A percentile compares a stretch with the other conserved stretches of the same genome.
Evolutionary conservation across 2,113 vertebrate species (phyloP).

Genomic region (Mastomys natalensis): DNA sequence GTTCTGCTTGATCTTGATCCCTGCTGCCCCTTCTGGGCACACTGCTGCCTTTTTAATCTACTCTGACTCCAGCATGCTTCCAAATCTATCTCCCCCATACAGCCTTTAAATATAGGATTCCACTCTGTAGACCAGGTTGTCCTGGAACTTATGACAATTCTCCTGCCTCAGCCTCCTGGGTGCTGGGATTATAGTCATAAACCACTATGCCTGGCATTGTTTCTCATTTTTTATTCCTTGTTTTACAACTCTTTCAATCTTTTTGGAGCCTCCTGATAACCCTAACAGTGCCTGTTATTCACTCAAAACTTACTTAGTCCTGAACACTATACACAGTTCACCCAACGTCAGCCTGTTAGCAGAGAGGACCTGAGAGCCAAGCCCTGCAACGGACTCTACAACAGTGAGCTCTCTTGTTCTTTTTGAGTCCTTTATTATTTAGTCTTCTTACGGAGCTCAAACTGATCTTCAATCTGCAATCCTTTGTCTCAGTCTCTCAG

Average conservation of each 20-base stretch:
- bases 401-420: not conserved
- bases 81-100: not conserved
- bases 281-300: not conserved
- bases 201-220: not conserved
- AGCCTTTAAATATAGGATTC: not conserved
- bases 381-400: not conserved
- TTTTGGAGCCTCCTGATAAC: not conserved
- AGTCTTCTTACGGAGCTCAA: not conserved
- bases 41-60: not conserved
- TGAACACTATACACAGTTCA: not conserved
- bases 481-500: not conserved
- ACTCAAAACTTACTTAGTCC: rapidly evolving
- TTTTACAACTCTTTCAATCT: not conserved
- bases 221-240: not conserved
- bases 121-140: not conserved
- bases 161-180: not conserved
- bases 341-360: not conserved
- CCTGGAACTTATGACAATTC: not conserved
- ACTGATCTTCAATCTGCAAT: not conserved
- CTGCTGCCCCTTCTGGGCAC: not conserved
- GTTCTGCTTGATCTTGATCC: not conserved
- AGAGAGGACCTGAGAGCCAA: not conserved
- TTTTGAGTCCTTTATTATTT: not conserved
- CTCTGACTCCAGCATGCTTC: not conserved
- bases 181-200: not conserved